Conservation (phyloP, 2,113 vertebrate genomes). For the Hippocampus guttulatus region DNA sequence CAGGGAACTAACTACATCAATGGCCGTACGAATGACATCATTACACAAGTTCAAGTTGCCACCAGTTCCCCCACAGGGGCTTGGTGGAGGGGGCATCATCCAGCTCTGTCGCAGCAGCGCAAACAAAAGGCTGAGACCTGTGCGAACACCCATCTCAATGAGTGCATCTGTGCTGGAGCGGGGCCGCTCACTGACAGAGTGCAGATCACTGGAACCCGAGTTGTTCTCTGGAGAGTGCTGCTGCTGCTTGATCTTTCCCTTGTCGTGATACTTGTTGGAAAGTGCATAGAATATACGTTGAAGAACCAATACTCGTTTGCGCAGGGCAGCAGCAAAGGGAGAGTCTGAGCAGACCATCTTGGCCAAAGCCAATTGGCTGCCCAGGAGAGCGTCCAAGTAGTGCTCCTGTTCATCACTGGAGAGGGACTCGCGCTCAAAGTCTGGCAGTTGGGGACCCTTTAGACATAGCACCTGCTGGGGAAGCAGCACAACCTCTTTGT, state of each 20-base stretch:
- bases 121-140: constrained; percentile 90
- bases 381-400: constrained; percentile 93
- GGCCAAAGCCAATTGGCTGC: constrained; percentile 94
- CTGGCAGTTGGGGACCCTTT: constrained; percentile 95
- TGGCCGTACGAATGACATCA: constrained; percentile 90
- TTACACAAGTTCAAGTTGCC: constrained; percentile 86
- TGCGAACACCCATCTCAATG: constrained; percentile 94
- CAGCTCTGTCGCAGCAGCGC: constrained; percentile 94
- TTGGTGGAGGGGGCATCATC: constrained; percentile 80
- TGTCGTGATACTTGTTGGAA: constrained; percentile 97
- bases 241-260: constrained; percentile 93
- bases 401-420: constrained; percentile 98
- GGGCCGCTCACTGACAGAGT: constrained; percentile 89
- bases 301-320: constrained; percentile 89
- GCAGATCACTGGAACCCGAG: constrained; percentile 82
- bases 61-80: constrained; percentile 27
- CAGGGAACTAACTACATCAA: constrained; percentile 90
- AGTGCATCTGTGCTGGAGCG: constrained; percentile 92
- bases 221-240: constrained; percentile 91
- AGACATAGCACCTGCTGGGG: constrained; percentile 96
- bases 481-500: constrained; percentile 93
- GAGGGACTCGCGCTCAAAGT: constrained; percentile 94
- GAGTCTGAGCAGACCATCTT: constrained; percentile 99
- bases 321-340: constrained; percentile 88
- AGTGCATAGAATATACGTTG: constrained; percentile 96